These are phyloP conservation scores for Piezodorus guildinii DNA, from an alignment of 1,140 invertebrate genomes.

Conservation along the genomic window DNA sequence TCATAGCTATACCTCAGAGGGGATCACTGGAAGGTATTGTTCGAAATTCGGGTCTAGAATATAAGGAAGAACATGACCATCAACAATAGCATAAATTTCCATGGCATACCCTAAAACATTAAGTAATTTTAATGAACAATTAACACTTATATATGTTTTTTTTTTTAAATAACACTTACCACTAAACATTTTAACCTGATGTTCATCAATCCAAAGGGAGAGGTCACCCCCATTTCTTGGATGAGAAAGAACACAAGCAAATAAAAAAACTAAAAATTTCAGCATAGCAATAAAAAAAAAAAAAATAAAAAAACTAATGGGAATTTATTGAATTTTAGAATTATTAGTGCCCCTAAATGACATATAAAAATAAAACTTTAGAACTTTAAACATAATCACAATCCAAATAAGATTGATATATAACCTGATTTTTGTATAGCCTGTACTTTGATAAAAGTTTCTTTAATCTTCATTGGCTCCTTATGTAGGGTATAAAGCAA, in stretches of 20 bases:
- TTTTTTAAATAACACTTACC: constrained; percentile 43
- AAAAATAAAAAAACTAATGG: neutral
- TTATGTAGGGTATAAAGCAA: too few relatives aligned
- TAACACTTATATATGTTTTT: neutral
- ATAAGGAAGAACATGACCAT: constrained; percentile 72
- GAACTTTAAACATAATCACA: too few relatives aligned
- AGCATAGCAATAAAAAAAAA: constrained; percentile 1
- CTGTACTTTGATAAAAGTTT: too few relatives aligned
- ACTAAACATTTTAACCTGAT: constrained; percentile 79
- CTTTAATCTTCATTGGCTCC: too few relatives aligned
- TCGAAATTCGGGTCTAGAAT: constrained; percentile 81
- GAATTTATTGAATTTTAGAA: neutral
- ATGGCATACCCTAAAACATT: constrained; percentile 58
- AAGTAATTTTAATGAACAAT: constrained; percentile 22
- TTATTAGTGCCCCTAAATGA: neutral
- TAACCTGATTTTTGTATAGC: too few relatives aligned
- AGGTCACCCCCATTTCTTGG: constrained; percentile 43
- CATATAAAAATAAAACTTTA: too few relatives aligned
- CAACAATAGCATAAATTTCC: constrained; percentile 77
- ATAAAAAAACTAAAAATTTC: constrained; percentile 11
- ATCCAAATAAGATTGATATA: too few relatives aligned
- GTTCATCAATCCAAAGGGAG: constrained; percentile 76
- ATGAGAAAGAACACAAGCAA: constrained; percentile 7
- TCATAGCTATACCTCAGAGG: constrained; percentile 55
- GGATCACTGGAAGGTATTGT: constrained; percentile 75